A percentile compares a stretch with the other conserved stretches of the same genome.
These are phyloP conservation scores for Amblyopsis rosae DNA, from an alignment of 2,113 vertebrate species.

Conservation along the genomic window DNA sequence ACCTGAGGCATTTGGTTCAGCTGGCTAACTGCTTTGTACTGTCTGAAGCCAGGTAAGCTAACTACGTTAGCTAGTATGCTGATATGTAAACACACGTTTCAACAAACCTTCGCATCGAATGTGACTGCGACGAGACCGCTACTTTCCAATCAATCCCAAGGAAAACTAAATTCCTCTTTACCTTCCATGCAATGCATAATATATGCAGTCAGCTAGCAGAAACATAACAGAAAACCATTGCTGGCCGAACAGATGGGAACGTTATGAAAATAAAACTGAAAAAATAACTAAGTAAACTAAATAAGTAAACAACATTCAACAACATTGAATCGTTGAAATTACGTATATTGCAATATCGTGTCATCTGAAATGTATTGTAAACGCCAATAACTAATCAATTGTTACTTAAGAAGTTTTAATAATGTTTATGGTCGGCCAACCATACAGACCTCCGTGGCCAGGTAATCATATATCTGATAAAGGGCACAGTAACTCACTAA, in stretches of 20 bases:
- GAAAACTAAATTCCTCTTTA: neutral
- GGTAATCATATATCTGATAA: neutral
- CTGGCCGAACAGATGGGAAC: conserved; percentile 9
- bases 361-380: accelerated
- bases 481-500: neutral
- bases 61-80: neutral
- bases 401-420: neutral
- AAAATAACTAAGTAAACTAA: neutral
- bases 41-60: neutral
- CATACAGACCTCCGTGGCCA: conserved; percentile 39
- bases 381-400: no score
- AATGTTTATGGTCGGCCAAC: conserved; percentile 47
- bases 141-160: neutral
- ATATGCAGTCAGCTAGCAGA: conserved; percentile 21
- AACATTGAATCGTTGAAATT: accelerated
- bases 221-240: conserved; percentile 28
- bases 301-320: neutral
- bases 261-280: neutral
- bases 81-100: neutral
- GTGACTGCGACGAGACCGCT: neutral
- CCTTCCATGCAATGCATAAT: neutral
- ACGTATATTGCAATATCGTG: accelerated
- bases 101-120: conserved; percentile 39
- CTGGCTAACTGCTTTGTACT: neutral
- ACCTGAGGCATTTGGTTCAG: neutral